Conservation (phyloP, 2,888 invertebrate species). For the Athalia rosae region DNA sequence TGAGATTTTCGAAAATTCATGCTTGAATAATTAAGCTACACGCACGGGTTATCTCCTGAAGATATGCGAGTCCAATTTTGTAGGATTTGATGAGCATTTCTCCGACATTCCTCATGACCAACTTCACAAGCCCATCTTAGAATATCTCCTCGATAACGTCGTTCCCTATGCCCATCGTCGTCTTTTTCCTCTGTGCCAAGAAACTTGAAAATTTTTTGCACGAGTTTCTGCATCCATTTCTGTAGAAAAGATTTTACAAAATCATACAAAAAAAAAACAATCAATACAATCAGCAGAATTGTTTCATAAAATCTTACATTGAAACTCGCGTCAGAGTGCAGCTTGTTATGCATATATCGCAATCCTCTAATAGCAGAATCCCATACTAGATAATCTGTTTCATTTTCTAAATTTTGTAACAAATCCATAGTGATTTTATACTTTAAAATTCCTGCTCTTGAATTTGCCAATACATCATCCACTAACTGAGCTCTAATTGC, state of each 20-base stretch:
- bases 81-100: conserved; percentile 58
- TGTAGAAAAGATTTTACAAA: conserved; percentile 47
- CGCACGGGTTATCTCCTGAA: conserved; percentile 31
- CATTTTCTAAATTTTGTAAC: conserved; percentile 74
- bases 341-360: conserved; percentile 77
- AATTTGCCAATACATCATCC: conserved; percentile 80
- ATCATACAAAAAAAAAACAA: neutral
- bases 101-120: conserved; percentile 63
- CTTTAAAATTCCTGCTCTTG: conserved; percentile 76
- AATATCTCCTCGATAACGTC: conserved; percentile 60
- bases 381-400: conserved; percentile 79
- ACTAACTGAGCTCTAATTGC: conserved; percentile 82
- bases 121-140: conserved; percentile 67
- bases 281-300: conserved; percentile 23
- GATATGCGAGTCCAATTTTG: conserved; percentile 59
- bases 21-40: neutral
- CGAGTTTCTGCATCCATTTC: conserved; percentile 61
- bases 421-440: conserved; percentile 77
- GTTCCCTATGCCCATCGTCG: conserved; percentile 58
- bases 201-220: conserved; percentile 60
- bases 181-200: conserved; percentile 58
- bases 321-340: conserved; percentile 77
- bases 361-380: conserved; percentile 77
- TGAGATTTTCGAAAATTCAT: neutral
- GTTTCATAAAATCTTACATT: conserved; percentile 72